Conservation (phyloP, 2,888 invertebrate species). For the Rapana venosa region DNA sequence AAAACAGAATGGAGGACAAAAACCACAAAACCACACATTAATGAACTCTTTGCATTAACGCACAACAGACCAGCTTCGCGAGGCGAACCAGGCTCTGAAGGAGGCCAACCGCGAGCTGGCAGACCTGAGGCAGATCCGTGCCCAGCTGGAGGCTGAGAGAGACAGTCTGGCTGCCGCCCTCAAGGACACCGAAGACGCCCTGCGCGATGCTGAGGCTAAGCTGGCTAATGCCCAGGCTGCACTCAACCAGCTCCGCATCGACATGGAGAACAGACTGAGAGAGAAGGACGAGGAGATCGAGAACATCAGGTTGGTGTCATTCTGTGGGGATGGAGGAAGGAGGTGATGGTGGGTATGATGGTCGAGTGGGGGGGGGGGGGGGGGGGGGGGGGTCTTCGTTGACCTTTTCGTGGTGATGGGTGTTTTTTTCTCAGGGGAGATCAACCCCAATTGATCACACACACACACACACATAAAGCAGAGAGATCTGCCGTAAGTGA, state of each 20-base stretch:
- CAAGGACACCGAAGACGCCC: conserved; percentile 93
- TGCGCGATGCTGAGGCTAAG: conserved; percentile 96
- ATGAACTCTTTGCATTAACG: neutral
- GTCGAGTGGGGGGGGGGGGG: too few relatives aligned
- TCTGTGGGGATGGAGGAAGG: neutral
- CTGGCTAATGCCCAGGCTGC: conserved; percentile 90
- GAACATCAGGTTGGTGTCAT: conserved; percentile 88
- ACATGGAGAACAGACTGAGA: conserved; percentile 96
- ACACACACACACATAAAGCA: too few relatives aligned
- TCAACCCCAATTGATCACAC: too few relatives aligned
- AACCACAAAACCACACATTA: too few relatives aligned
- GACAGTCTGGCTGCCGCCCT: conserved; percentile 96
- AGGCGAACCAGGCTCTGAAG: conserved; percentile 93
- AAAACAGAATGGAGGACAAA: too few relatives aligned
- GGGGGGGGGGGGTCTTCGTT: too few relatives aligned
- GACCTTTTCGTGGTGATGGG: too few relatives aligned
- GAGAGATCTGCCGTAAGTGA: too few relatives aligned
- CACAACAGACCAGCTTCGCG: conserved; percentile 92
- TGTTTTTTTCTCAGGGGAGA: too few relatives aligned
- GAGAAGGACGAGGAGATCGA: conserved; percentile 99
- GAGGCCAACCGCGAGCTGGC: conserved; percentile 95
- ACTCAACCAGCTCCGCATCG: conserved; percentile 94
- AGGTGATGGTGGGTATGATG: neutral
- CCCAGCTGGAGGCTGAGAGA: conserved; percentile 99
- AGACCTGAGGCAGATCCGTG: conserved; percentile 93